Evolutionary conservation across 2,888 invertebrate genomes (phyloP).

Genomic region (Bellardia pandia): DNA sequence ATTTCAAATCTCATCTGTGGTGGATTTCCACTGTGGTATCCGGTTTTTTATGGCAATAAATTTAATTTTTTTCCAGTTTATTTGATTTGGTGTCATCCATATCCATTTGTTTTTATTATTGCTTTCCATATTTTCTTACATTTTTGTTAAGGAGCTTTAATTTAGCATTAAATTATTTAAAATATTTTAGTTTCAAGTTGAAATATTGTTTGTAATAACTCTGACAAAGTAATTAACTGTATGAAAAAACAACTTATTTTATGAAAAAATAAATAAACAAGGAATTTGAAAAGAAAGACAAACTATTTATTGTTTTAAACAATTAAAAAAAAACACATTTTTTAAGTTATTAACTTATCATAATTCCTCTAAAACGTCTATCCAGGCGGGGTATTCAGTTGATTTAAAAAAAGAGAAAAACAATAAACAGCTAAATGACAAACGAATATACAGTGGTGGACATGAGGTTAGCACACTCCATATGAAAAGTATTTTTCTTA

Average conservation of each 20-base stretch:
- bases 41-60: conserved; percentile 48
- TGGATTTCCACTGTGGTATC: conserved; percentile 25
- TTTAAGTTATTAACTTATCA: conserved; percentile 10
- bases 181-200: too few species aligned
- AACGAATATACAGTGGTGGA: not conserved
- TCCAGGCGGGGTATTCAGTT: not conserved
- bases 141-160: conserved; percentile 1
- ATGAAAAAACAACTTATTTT: not conserved
- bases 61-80: conserved; percentile 25
- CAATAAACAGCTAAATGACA: not conserved
- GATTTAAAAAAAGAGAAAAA: not conserved
- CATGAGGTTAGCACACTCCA: too few species aligned
- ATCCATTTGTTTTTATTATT: not conserved
- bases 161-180: conserved; percentile 38
- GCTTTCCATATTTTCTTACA: conserved; percentile 8
- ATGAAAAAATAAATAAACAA: not conserved
- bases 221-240: not conserved
- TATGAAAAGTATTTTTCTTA: too few species aligned
- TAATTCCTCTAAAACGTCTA: conserved; percentile 13
- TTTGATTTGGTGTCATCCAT: conserved; percentile 39
- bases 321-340: not conserved
- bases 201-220: not conserved
- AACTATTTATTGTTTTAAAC: not conserved
- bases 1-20: not conserved
- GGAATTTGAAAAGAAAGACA: not conserved